Base-by-base conservation (phyloP, 1,140 invertebrate genomes). In the Patella vulgata region DNA sequence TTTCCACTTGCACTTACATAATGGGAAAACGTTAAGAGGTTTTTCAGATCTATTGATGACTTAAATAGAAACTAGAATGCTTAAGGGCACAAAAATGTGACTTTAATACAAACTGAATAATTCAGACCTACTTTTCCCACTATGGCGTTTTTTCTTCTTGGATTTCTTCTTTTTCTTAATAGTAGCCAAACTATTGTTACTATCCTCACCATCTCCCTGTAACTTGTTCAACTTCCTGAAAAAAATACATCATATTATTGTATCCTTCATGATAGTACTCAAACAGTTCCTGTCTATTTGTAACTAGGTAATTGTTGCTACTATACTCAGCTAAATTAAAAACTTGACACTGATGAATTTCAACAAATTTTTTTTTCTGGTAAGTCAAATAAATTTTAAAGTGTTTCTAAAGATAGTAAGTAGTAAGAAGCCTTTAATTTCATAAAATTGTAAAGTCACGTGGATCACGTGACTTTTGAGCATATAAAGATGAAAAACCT, bases 181-280 rank as follows among this genome's bases (percentile, higher is more conserved):
- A 46, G 79, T 78, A 27, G 59, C 58, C 28, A 81, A 79, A 30
- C 76, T 75, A 17, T 53, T 54, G 30, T 81, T 79, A 17, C 53
- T 58, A 83, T 63, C 89, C 68, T 72, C 83, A 65, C 66, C 77
- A 77, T 83, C 84, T 56, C 86, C 90, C 69, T 93, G 91, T 33
- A 94, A 83, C 83, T 92, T 92, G 66, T 92, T 88, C 28, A 94
- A 79, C 87, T 92, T 92, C 67, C 90, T 91, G 79, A 57, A 86
- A 82, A 73, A 66, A 59, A 72, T 66, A 70, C 62, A 63, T n/a
- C n/a, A n/a, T n/a, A n/a, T n/a, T n/a, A n/a, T n/a, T n/a, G 42
- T 63, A 57, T 17, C 19, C 36, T 46, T 25, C 27, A 14, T 65
- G 14, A 17, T 53, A 25, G 36, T 31, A 33, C 19, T 55, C 27